Base-by-base conservation (phyloP, 1,140 invertebrate species). In the Caenorhabditis brenneri region DNA sequence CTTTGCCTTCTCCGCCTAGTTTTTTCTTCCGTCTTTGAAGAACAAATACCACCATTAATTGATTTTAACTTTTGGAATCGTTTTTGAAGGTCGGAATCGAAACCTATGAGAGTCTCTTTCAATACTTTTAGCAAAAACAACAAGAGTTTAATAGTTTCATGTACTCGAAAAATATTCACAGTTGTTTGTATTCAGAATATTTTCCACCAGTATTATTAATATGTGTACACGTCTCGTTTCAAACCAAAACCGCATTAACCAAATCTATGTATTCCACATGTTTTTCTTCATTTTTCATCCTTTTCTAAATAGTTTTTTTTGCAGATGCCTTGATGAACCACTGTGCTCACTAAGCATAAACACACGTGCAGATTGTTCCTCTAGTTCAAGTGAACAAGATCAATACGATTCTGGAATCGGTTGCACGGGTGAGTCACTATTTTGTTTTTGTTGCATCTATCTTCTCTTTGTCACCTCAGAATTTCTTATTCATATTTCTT, bases 331-430 rank as follows among this genome's bases (percentile, higher is more conserved):
- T 19, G 65, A 74, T 74, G 65, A 74, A 74, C 65, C 65, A n/a
- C 65, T 74, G 65, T 74, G 65, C 65, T 74, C 65, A 7, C 22
- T 74, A n/a, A 74, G n/a, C 24, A 16, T 42, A 6, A 74, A 42
- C 36, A 42, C 65, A 7, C 58, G 58, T 36, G 58, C 58, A 65
- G 58, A 65, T 36, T 74, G 65, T 74, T 74, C 65, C 22, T 74
- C 65, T 42, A 74, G 65, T 74, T 74, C 65, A 27, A 74, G 65
- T 24, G 65, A 74, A 29, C 65, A 74, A 24, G 65, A 74, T 46
- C 65, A 74, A 74, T 42, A 74, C 65, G 65, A 74, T 42, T 74
- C 65, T 46, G 65, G 65, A 39, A 74, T 74, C 36, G 65, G 65
- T 5, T 74, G 65, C 33, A 74, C 65, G 2, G 65, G 65, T 74